Evolutionary conservation across 1,140 invertebrate species (phyloP), one percentile per base, ranked within the genome.

Genomic region (Drosophila takahashii): DNA sequence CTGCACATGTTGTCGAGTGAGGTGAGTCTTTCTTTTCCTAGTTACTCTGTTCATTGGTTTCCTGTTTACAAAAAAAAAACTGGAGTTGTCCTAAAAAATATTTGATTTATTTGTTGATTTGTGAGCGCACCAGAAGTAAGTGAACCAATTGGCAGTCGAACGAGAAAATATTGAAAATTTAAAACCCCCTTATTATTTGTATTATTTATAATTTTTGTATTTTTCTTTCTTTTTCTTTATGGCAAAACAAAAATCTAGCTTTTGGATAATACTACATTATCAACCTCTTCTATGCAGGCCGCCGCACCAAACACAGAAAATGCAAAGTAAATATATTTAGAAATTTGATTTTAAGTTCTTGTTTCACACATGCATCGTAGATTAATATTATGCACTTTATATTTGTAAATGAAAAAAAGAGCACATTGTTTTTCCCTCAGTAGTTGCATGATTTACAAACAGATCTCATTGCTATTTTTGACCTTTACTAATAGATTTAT

Each of bases 291-390:
- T 79, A 92, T 91, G 87, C 89, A 90, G 90, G 91, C 91, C 69
- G 86, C 91, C 76, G 91, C 93, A 91, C 92, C 91, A 66, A 92
- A 91, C 90, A 92, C 89, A 84, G 91, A 92, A 81, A 92, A 91
- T 92, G 91, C 91, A 92, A 92, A 92, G 94, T 95, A 95, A 95
- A 94, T 95, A 95, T 91, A 76, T 41, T 74, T 91, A 80, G 81
- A 89, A 73, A 39, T 60, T 60, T 77, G 76, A 51, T 48, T 84
- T 87, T 90, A 73, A 66, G 66, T 70, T 77, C 45, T 47, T 42
- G 47, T 65, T 32, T n/a, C 67, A 26, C 60, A 59, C 54, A 66
- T 65, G 60, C 64, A 66, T 32, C 16, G 64, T 66, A 65, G 41
- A 22, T 37, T 18, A 15, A 39, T 26, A n/a, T 36, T n/a, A n/a